phyloP scores from a whole-genome alignment of 2,888 invertebrate species.

The Halictus ligatus region DNA sequence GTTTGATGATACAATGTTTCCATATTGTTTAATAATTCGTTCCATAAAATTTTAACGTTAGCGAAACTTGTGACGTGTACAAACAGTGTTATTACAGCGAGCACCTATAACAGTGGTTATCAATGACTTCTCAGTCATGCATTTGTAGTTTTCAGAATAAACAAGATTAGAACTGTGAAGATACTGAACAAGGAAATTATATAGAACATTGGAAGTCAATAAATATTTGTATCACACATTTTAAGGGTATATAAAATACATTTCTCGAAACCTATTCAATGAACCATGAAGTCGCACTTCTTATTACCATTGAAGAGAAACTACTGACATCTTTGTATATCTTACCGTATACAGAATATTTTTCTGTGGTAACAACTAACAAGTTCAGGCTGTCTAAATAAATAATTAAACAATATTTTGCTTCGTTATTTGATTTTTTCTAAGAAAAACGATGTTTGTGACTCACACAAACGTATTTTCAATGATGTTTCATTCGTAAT shows the following conservation, averaged over 20 bases:
- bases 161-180: background rate
- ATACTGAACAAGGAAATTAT: background rate
- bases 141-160: background rate
- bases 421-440: background rate
- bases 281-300: background rate
- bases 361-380: background rate
- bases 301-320: slow-evolving; percentile 16
- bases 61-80: slow-evolving; percentile 68
- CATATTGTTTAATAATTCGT: slow-evolving; percentile 86
- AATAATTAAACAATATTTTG: slow-evolving; percentile 27
- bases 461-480: background rate
- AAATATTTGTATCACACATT: background rate
- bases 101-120: slow-evolving; percentile 42
- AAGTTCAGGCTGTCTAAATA: slow-evolving; percentile 15
- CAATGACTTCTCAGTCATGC: background rate
- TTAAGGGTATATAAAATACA: slow-evolving; percentile 3
- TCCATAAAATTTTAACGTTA: slow-evolving; percentile 40
- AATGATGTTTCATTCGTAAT: slow-evolving; percentile 16
- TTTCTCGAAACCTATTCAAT: background rate
- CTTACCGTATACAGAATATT: slow-evolving; percentile 4
- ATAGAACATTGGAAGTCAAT: background rate
- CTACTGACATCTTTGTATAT: slow-evolving; percentile 37
- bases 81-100: slow-evolving; percentile 21
- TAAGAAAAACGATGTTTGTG: background rate
- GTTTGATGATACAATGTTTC: slow-evolving; percentile 96